These are phyloP conservation scores for Lissocephala sabroskyi DNA, from an alignment of 2,888 invertebrate species.

Conservation along the genomic window DNA sequence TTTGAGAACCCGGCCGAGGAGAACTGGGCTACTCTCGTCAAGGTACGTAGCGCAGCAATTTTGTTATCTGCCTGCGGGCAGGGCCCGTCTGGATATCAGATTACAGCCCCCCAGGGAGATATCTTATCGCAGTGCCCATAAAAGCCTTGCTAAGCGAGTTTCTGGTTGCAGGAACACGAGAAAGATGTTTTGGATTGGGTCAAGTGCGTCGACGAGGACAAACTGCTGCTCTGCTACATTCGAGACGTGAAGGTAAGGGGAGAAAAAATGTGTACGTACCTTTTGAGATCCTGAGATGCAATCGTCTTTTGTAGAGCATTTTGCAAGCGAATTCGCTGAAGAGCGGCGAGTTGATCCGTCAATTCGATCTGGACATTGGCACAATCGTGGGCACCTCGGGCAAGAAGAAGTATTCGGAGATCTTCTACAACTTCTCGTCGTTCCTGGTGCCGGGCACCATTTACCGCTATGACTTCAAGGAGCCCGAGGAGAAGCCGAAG, in stretches of 20 bases:
- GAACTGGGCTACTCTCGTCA: slow-evolving; percentile 87
- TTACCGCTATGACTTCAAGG: slow-evolving; percentile 87
- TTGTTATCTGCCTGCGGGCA: no score
- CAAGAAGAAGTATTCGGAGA: slow-evolving; percentile 86
- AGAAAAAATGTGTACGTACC: neutral
- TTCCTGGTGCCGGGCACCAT: slow-evolving; percentile 90
- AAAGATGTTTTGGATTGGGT: slow-evolving; percentile 94
- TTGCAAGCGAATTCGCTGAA: slow-evolving; percentile 85
- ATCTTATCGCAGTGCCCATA: no score
- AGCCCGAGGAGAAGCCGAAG: slow-evolving; percentile 77
- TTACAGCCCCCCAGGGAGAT: no score
- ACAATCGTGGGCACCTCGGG: slow-evolving; percentile 89
- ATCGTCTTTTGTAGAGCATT: slow-evolving; percentile 77
- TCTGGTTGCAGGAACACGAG: slow-evolving; percentile 81
- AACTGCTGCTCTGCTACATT: slow-evolving; percentile 90
- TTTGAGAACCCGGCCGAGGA: slow-evolving; percentile 80
- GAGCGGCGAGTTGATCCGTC: slow-evolving; percentile 81
- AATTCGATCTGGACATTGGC: slow-evolving; percentile 89
- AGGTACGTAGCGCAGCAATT: slow-evolving; percentile 71
- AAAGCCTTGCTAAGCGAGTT: no score
- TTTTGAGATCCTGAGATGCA: no score
- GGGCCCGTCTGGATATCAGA: no score
- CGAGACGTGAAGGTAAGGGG: slow-evolving; percentile 90
- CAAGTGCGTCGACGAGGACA: slow-evolving; percentile 86
- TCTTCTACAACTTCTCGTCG: slow-evolving; percentile 95